Percentiles rank a stretch among this genome's conserved stretches.
Evolutionary conservation across 2,113 vertebrate species (phyloP).

Genomic region (Thomomys bottae): DNA sequence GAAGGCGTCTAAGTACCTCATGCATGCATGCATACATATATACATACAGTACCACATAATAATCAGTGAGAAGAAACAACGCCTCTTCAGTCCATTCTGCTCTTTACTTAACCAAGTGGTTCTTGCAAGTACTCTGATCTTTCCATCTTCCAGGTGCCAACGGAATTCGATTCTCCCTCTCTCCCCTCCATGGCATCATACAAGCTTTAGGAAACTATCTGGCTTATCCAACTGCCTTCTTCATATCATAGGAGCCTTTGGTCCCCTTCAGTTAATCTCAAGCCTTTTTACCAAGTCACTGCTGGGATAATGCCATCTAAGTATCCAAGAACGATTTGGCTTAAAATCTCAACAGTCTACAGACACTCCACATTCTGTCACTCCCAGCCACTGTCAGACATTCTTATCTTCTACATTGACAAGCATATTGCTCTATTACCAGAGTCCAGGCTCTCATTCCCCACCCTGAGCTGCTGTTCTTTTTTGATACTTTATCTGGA

Average conservation of each 20-base stretch:
- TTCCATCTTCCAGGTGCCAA: not conserved
- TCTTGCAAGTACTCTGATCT: not conserved
- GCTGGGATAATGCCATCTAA: not conserved
- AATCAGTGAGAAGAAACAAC: not conserved
- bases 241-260: not conserved
- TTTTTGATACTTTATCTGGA: not conserved
- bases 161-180: not conserved
- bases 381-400: not conserved
- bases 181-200: not conserved
- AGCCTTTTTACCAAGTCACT: not conserved
- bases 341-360: not conserved
- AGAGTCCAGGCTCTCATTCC: not conserved
- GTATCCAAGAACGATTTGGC: not conserved
- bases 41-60: rapidly evolving
- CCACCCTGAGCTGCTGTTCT: not conserved
- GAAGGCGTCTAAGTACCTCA: not conserved
- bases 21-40: too few relatives aligned
- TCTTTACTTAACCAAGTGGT: not conserved
- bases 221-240: not conserved
- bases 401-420: not conserved
- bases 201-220: not conserved
- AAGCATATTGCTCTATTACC: not conserved
- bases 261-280: not conserved
- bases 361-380: not conserved
- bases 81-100: not conserved